phyloP scores from a whole-genome alignment of 2,113 vertebrate genomes.

The Ondatra zibethicus region DNA sequence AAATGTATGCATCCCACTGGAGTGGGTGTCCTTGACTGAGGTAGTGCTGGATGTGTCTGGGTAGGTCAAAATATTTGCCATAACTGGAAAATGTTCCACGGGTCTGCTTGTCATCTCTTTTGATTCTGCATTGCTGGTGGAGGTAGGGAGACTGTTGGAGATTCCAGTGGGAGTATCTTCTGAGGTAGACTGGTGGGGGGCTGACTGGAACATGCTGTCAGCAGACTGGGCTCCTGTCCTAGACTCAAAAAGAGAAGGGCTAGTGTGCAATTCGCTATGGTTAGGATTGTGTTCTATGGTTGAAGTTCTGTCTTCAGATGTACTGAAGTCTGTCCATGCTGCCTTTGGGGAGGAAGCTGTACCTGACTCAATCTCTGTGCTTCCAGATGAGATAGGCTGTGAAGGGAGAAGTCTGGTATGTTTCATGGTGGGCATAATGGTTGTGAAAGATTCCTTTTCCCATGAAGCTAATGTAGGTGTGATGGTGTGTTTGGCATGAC shows the following conservation, averaged over 20 bases:
- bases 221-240: background rate
- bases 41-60: background rate
- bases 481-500: background rate
- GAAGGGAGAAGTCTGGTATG: background rate
- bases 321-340: background rate
- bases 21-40: background rate
- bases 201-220: background rate
- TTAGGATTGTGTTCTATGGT: too few relatives aligned
- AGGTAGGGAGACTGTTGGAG: background rate
- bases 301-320: background rate
- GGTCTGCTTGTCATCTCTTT: background rate
- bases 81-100: background rate
- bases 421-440: background rate
- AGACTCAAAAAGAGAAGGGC: background rate
- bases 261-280: too few relatives aligned
- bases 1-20: background rate
- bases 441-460: background rate
- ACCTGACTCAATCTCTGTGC: background rate
- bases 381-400: background rate
- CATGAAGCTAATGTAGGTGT: background rate
- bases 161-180: background rate
- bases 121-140: background rate
- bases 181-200: background rate
- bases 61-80: background rate
- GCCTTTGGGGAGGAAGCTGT: rapidly evolving